Evolutionary conservation across 2,797 vertebrate species (phyloP).

Genomic region (Salmo trutta): DNA sequence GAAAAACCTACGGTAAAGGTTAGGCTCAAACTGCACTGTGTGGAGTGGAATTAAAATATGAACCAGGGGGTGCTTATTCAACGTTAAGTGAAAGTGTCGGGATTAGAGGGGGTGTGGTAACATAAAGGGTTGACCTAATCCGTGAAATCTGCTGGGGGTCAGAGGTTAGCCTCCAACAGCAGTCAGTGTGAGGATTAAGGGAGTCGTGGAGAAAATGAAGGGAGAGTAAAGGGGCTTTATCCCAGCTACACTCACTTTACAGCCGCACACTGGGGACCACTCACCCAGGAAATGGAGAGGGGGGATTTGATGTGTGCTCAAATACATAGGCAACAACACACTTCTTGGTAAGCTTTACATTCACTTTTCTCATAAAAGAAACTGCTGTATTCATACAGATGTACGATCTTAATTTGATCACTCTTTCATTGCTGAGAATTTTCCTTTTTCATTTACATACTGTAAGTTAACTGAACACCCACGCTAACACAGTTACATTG

Average conservation of each 20-base stretch:
- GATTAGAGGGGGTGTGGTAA: slow-evolving; percentile 81
- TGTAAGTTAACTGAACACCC: too few species aligned
- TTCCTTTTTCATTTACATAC: too few species aligned
- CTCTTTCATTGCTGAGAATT: too few species aligned
- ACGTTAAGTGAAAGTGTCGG: slow-evolving; percentile 85
- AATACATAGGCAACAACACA: slow-evolving; percentile 34
- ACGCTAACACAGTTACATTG: too few species aligned
- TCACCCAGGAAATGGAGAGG: slow-evolving; percentile 21
- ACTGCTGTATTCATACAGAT: neutral
- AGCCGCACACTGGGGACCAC: slow-evolving; percentile 55
- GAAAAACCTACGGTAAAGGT: slow-evolving; percentile 86
- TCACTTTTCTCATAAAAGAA: neutral
- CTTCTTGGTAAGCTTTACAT: neutral
- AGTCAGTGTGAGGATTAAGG: slow-evolving; percentile 84
- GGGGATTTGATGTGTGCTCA: slow-evolving; percentile 10
- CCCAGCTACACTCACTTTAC: slow-evolving; percentile 70
- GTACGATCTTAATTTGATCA: too few species aligned
- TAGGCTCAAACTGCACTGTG: slow-evolving; percentile 82
- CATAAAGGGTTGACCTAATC: slow-evolving; percentile 90
- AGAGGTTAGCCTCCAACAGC: slow-evolving; percentile 88
- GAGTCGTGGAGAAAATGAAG: slow-evolving; percentile 82
- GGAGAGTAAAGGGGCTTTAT: slow-evolving; percentile 54
- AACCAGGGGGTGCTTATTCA: slow-evolving; percentile 84
- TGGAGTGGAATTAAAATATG: slow-evolving; percentile 85
- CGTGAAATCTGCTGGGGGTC: slow-evolving; percentile 88